These are phyloP conservation scores for Branchinecta sandiegonensis DNA, from an alignment of 2,888 invertebrate species.

Conservation along the genomic window DNA sequence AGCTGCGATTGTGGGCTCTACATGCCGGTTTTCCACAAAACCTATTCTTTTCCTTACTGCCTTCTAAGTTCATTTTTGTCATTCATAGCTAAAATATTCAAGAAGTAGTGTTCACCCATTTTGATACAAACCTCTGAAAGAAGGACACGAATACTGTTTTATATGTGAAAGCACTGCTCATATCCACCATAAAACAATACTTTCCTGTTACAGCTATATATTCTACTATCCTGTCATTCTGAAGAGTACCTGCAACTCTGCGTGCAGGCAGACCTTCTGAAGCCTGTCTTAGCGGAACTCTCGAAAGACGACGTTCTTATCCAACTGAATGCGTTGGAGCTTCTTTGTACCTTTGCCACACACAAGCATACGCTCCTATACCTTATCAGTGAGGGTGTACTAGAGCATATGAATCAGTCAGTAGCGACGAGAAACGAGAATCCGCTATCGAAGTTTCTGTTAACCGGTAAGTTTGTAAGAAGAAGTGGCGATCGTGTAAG, in stretches of 20 bases:
- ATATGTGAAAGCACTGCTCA: too few species aligned
- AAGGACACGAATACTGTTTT: too few species aligned
- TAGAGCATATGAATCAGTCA: slow-evolving; percentile 34
- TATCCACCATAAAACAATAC: neutral
- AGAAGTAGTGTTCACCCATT: too few species aligned
- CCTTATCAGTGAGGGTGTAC: slow-evolving; percentile 50
- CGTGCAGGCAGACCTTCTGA: slow-evolving; percentile 47
- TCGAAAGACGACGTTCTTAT: slow-evolving; percentile 56
- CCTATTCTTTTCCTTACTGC: too few species aligned
- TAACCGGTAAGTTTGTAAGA: neutral
- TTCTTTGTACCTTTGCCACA: slow-evolving; percentile 53
- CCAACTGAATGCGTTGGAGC: slow-evolving; percentile 63
- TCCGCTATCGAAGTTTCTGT: slow-evolving; percentile 1
- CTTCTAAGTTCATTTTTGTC: too few species aligned
- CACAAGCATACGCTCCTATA: slow-evolving; percentile 56
- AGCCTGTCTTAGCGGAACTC: slow-evolving; percentile 50
- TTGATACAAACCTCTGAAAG: too few species aligned
- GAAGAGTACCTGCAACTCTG: slow-evolving; percentile 45
- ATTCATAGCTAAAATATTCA: too few species aligned
- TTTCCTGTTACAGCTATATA: slow-evolving; percentile 39
- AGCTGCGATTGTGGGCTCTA: too few species aligned
- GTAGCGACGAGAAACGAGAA: neutral
- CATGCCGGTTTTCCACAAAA: too few species aligned
- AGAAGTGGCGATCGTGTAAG: too few species aligned
- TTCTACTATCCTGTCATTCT: slow-evolving; percentile 42